These are phyloP conservation scores for Phylloscopus trochilus DNA, from an alignment of 2,113 vertebrate species.

Conservation along the genomic window DNA sequence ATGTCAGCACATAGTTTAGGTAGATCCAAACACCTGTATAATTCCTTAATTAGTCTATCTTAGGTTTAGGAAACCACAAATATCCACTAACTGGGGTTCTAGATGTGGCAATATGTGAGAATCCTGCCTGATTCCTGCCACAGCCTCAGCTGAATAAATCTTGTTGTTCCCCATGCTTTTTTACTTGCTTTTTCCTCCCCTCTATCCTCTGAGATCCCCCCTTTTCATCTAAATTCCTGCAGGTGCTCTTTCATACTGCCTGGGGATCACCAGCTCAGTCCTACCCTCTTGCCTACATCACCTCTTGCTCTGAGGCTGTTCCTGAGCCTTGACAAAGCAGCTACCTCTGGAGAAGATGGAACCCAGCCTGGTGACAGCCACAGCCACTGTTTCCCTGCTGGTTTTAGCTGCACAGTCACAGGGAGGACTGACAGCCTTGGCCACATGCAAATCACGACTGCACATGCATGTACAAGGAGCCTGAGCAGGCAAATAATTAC, in stretches of 20 bases:
- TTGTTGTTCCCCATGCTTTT: not conserved
- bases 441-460: not conserved
- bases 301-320: not conserved
- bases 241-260: not conserved
- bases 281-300: not conserved
- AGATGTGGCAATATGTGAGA: not conserved
- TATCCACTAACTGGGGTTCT: not conserved
- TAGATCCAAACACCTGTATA: not conserved
- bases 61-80: not conserved
- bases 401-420: not conserved
- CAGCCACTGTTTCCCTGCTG: not conserved
- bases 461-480: not conserved
- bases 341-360: not conserved
- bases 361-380: not conserved
- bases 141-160: not conserved
- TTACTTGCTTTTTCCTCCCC: not conserved
- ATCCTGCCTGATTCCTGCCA: not conserved
- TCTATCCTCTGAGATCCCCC: not conserved
- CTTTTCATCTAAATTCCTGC: not conserved
- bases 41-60: not conserved
- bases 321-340: not conserved
- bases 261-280: not conserved
- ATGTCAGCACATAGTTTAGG: not conserved
- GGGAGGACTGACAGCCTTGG: not conserved
- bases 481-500: not conserved